A percentile compares a stretch with the other conserved stretches of the same genome.
Conservation (phyloP, 2,797 vertebrate genomes). For the Lacerta bilineata region DNA sequence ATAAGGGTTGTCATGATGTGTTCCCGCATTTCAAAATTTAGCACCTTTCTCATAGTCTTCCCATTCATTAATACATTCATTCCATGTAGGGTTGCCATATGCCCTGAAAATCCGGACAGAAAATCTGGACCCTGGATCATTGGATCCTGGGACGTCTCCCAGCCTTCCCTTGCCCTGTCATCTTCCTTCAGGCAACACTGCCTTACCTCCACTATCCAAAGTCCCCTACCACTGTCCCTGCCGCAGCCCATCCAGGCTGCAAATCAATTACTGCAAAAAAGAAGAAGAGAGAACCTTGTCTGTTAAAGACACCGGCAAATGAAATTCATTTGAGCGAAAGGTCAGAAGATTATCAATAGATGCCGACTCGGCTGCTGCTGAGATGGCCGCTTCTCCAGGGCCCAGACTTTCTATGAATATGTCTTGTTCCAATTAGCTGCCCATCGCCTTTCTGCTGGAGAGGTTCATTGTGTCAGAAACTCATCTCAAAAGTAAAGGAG, state of each 20-base stretch:
- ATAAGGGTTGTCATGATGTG: too few relatives aligned
- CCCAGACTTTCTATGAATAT: neutral
- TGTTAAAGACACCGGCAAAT: neutral
- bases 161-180: neutral
- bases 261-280: neutral
- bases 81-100: too few relatives aligned
- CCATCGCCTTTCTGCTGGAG: neutral
- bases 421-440: slow-evolving; percentile 56
- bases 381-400: slow-evolving; percentile 42
- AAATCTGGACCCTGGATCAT: neutral
- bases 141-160: neutral
- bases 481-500: slow-evolving; percentile 8
- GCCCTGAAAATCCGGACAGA: too few relatives aligned
- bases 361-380: neutral
- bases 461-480: slow-evolving; percentile 55
- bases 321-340: slow-evolving; percentile 8
- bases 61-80: too few relatives aligned
- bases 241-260: neutral
- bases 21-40: too few relatives aligned
- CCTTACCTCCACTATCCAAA: neutral
- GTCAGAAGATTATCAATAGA: slow-evolving; percentile 32
- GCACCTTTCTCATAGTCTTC: too few relatives aligned
- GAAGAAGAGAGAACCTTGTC: neutral
- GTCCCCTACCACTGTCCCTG: neutral
- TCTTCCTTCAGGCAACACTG: too few relatives aligned